These are phyloP conservation scores for Haplochromis burtoni DNA, from an alignment of 2,113 vertebrate genomes.

Conservation along the genomic window DNA sequence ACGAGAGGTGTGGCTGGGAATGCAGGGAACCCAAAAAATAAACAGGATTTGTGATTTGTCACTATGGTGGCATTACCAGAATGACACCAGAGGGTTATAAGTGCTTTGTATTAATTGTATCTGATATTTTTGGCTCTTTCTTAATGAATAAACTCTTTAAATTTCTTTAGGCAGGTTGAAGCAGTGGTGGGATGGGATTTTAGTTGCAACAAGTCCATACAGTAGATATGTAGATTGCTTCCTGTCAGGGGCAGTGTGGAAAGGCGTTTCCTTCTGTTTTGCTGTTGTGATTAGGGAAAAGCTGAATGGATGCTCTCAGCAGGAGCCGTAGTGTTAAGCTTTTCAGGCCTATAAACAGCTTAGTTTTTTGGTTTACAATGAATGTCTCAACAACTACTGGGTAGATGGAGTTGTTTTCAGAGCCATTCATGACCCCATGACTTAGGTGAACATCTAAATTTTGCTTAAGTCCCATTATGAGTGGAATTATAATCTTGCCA, in stretches of 20 bases:
- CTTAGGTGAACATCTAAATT: background rate
- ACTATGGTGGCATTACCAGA: background rate
- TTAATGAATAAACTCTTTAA: background rate
- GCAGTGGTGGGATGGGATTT: conserved; percentile 11
- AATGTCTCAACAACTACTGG: background rate
- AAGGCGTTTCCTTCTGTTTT: conserved; percentile 40
- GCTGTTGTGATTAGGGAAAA: conserved; percentile 16
- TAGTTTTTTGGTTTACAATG: background rate
- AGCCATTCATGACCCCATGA: background rate
- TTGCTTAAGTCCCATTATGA: background rate
- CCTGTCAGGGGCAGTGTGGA: conserved; percentile 32
- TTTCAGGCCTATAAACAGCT: background rate
- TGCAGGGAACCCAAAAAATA: background rate
- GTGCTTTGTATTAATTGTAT: background rate
- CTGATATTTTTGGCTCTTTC: background rate
- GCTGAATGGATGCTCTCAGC: conserved; percentile 16
- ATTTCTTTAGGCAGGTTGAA: conserved; percentile 1
- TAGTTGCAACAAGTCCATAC: conserved; percentile 5
- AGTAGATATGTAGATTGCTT: conserved; percentile 46
- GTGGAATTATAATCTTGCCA: background rate
- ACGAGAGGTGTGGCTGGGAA: background rate
- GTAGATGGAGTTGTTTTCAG: background rate
- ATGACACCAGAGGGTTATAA: background rate
- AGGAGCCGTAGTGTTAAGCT: background rate
- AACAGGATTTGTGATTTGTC: background rate